Base-by-base conservation (phyloP, 1,140 invertebrate genomes). In the Ceratoteleas bidentatus region DNA sequence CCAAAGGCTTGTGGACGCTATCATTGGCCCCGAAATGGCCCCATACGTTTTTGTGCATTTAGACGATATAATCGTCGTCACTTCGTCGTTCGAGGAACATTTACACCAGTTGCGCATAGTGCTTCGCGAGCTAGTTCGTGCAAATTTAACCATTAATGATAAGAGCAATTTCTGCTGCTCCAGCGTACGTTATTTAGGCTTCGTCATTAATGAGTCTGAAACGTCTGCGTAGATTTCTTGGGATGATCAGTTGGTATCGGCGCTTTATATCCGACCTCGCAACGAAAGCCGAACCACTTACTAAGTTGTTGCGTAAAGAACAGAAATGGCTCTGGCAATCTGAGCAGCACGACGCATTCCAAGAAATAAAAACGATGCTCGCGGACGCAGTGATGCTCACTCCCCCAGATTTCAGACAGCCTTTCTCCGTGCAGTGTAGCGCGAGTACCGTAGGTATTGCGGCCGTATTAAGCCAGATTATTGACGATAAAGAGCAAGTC, bases 41-140 rank as follows among this genome's bases (percentile, higher is more conserved):
- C 34, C 57, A 6, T 53, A 53, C 13, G 75, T 72, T 0, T 81
- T 85, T 32, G 69, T 58, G 0, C 86, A 87, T 53, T 43, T 85
- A 6, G 86, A 87, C 47, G 87, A 86, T 50, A 75, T 86, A 3
- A 73, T 88, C 0, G 50, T 88, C 3, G 11, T 80, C 0, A 69
- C 68, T 10, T 6, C 32, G n/a, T 74, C 52, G 6, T 87, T 86
- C 32, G 79, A 86, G 5, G 79, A 85, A 9, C 87, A 88, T 57
- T 2, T 85, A 0, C 13, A n/a, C 40, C 52, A 64, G 9, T 14
- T 86, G 3, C 38, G 15, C 9, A 11, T 13, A 32, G 32, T 70
- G 9, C n/a, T 43, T 43, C n/a, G 40, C 40, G 40, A 43, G 6
- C 24, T 24, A 1, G 24, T 4, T 24, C 24, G n/a, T 43, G 40